Evolutionary conservation across 2,113 vertebrate species (phyloP).

Genomic region (Plecturocebus donacophilus): DNA sequence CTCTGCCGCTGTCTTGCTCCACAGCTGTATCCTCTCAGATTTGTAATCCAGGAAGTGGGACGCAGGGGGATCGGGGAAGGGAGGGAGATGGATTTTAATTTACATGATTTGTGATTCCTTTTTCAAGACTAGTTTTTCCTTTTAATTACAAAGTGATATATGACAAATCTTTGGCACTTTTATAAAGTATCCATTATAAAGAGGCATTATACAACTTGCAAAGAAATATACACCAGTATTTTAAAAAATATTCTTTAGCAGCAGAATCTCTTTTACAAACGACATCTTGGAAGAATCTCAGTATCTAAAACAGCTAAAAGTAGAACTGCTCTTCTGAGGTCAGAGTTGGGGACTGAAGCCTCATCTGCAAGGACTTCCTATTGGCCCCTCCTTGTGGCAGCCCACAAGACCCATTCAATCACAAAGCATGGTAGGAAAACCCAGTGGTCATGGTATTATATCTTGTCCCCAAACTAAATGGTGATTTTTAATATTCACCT

Average conservation of each 20-base stretch:
- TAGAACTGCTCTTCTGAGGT: not conserved
- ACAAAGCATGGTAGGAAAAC: not conserved
- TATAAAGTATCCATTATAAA: conserved; percentile 10
- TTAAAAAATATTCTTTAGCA: conserved; percentile 15
- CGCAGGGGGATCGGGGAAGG: not conserved
- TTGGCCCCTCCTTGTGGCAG: not conserved
- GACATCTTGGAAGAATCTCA: not conserved
- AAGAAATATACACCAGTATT: not conserved
- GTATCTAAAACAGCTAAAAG: not conserved
- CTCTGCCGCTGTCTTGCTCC: not conserved
- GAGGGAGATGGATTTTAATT: not conserved
- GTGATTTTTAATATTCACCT: conserved; percentile 7
- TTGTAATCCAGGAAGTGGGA: not conserved
- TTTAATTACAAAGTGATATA: conserved; percentile 24
- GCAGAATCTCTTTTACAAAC: not conserved
- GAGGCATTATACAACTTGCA: not conserved
- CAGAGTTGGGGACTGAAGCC: not conserved
- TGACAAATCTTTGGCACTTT: not conserved
- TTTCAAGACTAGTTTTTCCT: not conserved
- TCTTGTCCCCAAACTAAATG: not conserved
- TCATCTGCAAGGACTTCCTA: not conserved
- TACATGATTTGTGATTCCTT: not conserved
- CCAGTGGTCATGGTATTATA: not conserved
- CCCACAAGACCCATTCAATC: not conserved
- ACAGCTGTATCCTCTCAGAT: not conserved